These are phyloP conservation scores for Polyploca ridens DNA, from an alignment of 2,888 invertebrate genomes.

Conservation along the genomic window DNA sequence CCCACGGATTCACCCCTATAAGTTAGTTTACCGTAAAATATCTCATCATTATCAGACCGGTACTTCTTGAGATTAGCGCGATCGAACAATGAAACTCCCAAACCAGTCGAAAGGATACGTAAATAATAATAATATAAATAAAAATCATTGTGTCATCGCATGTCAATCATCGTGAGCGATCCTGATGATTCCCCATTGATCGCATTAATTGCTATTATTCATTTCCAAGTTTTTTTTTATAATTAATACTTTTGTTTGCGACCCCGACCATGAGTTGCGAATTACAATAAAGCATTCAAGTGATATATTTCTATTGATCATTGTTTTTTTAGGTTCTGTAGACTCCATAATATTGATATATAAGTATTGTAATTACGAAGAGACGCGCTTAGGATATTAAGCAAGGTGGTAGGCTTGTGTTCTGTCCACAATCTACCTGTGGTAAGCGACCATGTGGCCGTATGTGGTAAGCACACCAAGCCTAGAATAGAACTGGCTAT, in stretches of 20 bases:
- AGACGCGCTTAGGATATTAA: too few relatives aligned
- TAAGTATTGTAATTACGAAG: too few relatives aligned
- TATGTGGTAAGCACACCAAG: too few relatives aligned
- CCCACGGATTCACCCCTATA: too few relatives aligned
- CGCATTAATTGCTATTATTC: conserved; percentile 61
- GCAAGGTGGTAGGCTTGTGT: too few relatives aligned
- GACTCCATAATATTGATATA: neutral
- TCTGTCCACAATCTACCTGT: too few relatives aligned
- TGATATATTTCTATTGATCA: neutral
- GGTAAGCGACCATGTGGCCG: too few relatives aligned
- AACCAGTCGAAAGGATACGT: neutral
- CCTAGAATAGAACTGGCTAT: too few relatives aligned
- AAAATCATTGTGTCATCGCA: neutral
- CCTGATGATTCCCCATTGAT: conserved; percentile 52
- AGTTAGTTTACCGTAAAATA: too few relatives aligned
- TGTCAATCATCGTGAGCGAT: conserved; percentile 31
- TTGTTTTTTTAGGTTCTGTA: neutral
- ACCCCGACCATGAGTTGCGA: conserved; percentile 46
- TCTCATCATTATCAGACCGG: too few relatives aligned
- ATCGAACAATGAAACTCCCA: too few relatives aligned
- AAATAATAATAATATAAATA: neutral
- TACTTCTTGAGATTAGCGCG: too few relatives aligned
- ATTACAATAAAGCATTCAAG: conserved; percentile 26
- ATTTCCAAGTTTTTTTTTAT: conserved; percentile 36
- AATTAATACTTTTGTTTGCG: conserved; percentile 50